These are phyloP conservation scores for Parthenolecanium corni DNA, from an alignment of 2,888 invertebrate species.

Conservation along the genomic window DNA sequence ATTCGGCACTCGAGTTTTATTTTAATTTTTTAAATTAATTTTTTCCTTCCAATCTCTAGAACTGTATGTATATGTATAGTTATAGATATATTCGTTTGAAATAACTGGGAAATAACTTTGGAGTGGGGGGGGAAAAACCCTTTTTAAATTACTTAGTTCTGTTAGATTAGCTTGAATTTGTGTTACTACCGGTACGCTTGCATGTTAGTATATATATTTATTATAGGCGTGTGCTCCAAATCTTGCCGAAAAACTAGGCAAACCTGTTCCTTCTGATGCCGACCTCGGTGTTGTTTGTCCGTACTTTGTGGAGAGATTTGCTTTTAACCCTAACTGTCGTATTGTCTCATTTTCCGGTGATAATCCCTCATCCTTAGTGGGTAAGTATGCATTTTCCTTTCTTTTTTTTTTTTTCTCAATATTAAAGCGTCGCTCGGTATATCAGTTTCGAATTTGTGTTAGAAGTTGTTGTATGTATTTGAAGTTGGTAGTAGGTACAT, in stretches of 20 bases:
- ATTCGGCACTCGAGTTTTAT: too few relatives aligned
- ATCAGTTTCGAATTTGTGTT: not conserved
- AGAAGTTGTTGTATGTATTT: not conserved
- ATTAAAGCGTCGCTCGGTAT: too few relatives aligned
- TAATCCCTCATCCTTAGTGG: slow-evolving; percentile 77
- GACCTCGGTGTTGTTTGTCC: slow-evolving; percentile 59
- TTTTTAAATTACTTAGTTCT: too few relatives aligned
- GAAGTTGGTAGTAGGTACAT: not conserved
- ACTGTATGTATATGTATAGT: too few relatives aligned
- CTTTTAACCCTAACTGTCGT: slow-evolving; percentile 65
- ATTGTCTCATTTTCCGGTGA: slow-evolving; percentile 89
- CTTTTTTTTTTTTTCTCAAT: not conserved
- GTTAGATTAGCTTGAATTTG: too few relatives aligned
- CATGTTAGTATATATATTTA: slow-evolving; percentile 27
- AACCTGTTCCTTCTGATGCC: slow-evolving; percentile 57
- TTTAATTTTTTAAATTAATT: too few relatives aligned
- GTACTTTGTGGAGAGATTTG: slow-evolving; percentile 78
- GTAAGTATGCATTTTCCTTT: slow-evolving; percentile 41
- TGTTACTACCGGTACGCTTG: slow-evolving; percentile 6
- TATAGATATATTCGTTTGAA: too few relatives aligned
- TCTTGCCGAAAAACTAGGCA: slow-evolving; percentile 59
- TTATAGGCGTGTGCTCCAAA: slow-evolving; percentile 61
- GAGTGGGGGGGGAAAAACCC: too few relatives aligned
- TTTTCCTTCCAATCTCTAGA: too few relatives aligned
- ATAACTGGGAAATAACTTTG: too few relatives aligned